Evolutionary conservation across 2,797 vertebrate genomes (phyloP).

Genomic region (Tympanoctomys barrerae): DNA sequence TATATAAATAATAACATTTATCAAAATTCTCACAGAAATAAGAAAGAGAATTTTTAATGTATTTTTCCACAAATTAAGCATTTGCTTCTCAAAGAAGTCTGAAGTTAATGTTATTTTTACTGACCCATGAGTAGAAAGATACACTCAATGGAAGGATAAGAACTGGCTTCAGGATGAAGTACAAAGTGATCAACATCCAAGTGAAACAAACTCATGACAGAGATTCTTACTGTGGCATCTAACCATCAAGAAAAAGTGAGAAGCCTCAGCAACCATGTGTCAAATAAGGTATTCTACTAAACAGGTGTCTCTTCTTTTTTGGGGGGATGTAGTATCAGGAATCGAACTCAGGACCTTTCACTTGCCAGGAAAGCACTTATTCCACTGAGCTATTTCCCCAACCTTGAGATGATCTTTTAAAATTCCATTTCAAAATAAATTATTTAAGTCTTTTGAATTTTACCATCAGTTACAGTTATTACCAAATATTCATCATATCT

Average conservation of each 20-base stretch:
- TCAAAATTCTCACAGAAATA: conserved; percentile 73
- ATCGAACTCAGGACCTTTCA: no score
- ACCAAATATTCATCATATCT: neutral
- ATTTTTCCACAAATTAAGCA: conserved; percentile 76
- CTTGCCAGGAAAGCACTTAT: no score
- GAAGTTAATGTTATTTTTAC: conserved; percentile 83
- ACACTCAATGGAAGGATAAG: conserved; percentile 76
- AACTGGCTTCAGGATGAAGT: conserved; percentile 78
- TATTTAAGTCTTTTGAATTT: conserved; percentile 69
- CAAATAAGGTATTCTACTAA: conserved; percentile 59
- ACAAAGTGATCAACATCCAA: conserved; percentile 64
- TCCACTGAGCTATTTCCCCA: no score
- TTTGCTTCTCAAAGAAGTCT: conserved; percentile 79
- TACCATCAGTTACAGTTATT: conserved; percentile 33
- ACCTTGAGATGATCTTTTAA: conserved; percentile 67
- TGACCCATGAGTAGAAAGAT: conserved; percentile 80
- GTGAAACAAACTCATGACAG: conserved; percentile 74
- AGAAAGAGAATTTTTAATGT: conserved; percentile 55
- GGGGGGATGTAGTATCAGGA: no score
- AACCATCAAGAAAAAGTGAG: conserved; percentile 70
- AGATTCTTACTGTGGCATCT: conserved; percentile 73
- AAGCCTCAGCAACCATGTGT: conserved; percentile 58
- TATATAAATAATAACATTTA: conserved; percentile 70
- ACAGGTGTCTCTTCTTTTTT: conserved; percentile 62
- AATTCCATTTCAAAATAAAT: conserved; percentile 62